Evolutionary conservation across 2,888 invertebrate species (phyloP), one percentile per base, ranked within the genome.

Genomic region (Drosophila affinis): DNA sequence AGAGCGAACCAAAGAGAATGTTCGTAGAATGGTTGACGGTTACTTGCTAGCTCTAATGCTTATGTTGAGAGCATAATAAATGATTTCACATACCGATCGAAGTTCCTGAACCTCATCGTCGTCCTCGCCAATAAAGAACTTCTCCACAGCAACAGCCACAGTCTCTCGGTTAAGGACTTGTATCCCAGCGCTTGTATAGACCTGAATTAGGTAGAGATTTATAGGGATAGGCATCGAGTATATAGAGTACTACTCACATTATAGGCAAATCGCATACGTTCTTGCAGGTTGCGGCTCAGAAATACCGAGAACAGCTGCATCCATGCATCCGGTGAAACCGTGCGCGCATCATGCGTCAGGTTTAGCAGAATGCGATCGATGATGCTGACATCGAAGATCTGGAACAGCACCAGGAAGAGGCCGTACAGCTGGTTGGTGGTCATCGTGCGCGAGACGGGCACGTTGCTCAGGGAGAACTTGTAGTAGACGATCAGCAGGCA

Each of bases 61-160:
- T 52, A 60, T 27, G 4, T 12, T 9, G 0, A 32, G n/a, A 5
- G 5, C 5, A 14, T 34, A 14, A 14, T 39, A 5, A 39, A 39
- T 4, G 4, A 12, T 12, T 2, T 3, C 5, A 49, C 77, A 44
- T 70, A 91, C 91, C 71, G 89, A 85, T 67, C 88, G 87, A 9
- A 91, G 18, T 60, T 96, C 96, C 65, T 95, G 95, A 56, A 96
- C 95, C 78, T 96, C 96, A 72, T 96, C 96, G 47, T 94, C 94
- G 69, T 94, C 94, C 0, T 94, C 93, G 7, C 89, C 91, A 1
- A 65, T 83, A 93, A 94, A 53, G 93, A 93, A 74, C 93, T 88
- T 75, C 46, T 87, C 76, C 39, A 90, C 87, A 24, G 91, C 89
- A 74, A 81, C 70, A 32, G 95, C 95, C 93, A 96, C 95, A 14